phyloP scores from a whole-genome alignment of 2,888 invertebrate genomes.

The Aquatica leii region DNA sequence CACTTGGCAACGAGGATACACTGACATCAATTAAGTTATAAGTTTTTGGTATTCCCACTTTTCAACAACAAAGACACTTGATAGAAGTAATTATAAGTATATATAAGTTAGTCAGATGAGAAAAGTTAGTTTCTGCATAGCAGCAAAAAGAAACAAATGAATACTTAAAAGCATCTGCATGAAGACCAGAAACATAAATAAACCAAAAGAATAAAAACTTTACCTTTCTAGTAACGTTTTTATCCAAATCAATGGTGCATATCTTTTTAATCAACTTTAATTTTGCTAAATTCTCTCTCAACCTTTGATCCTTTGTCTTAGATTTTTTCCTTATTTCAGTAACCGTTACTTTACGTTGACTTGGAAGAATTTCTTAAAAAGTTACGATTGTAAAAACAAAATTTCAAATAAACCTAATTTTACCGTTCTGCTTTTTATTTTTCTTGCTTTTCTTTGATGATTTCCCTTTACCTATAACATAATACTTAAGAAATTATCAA shows the following conservation, averaged over 20 bases:
- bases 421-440: constrained; percentile 12
- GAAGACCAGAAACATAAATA: too few relatives aligned
- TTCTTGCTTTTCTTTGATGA: constrained; percentile 5
- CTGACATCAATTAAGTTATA: too few relatives aligned
- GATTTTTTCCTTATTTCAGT: constrained; percentile 50
- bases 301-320: constrained; percentile 52
- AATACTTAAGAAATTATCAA: constrained; percentile 5
- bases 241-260: constrained; percentile 51
- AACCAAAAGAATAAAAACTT: not conserved
- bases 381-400: too few relatives aligned
- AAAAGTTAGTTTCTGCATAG: too few relatives aligned
- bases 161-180: too few relatives aligned
- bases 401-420: too few relatives aligned
- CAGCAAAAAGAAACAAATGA: too few relatives aligned
- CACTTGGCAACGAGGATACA: too few relatives aligned
- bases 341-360: constrained; percentile 48
- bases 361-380: constrained; percentile 44
- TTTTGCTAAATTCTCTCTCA: constrained; percentile 54
- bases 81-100: too few relatives aligned
- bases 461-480: not conserved
- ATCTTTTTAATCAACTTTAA: constrained; percentile 51
- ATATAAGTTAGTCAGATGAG: too few relatives aligned
- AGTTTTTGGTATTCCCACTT: too few relatives aligned
- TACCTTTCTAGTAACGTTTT: constrained; percentile 48
- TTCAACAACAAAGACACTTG: too few relatives aligned